A percentile compares a stretch with the other conserved stretches of the same genome.
phyloP scores from a whole-genome alignment of 2,888 invertebrate species.

The Chymomyza fuscimana region DNA sequence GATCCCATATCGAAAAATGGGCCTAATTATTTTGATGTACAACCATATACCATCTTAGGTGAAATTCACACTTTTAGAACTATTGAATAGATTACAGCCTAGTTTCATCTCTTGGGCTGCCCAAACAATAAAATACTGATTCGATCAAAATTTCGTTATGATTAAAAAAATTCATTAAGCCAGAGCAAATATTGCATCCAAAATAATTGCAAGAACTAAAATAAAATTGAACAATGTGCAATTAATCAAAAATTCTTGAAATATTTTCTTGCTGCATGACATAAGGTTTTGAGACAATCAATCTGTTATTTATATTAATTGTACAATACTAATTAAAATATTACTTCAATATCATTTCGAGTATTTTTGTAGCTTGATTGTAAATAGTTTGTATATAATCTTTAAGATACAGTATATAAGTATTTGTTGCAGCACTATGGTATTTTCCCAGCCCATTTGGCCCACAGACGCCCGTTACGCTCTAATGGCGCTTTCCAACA shows the following conservation, averaged over 20 bases:
- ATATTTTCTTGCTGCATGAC: background rate
- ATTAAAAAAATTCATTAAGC: no score
- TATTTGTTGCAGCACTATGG: background rate
- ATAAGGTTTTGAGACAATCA: background rate
- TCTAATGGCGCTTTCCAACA: background rate
- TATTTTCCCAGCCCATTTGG: background rate
- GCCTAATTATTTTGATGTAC: no score
- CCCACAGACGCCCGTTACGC: background rate
- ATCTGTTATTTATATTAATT: background rate
- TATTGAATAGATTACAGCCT: no score
- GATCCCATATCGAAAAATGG: no score
- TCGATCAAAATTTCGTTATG: no score
- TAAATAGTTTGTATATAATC: background rate
- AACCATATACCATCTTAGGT: no score
- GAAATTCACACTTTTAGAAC: no score
- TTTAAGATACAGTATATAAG: background rate
- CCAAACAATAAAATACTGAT: no score
- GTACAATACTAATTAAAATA: background rate
- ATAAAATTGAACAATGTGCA: background rate
- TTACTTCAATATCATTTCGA: background rate
- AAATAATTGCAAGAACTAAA: no score
- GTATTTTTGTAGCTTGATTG: background rate
- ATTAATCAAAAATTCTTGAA: background rate
- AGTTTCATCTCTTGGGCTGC: no score
- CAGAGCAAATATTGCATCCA: no score